Evolutionary conservation across 2,113 vertebrate species (phyloP), one percentile per base, ranked within the genome.

Genomic region (Kryptolebias marmoratus): DNA sequence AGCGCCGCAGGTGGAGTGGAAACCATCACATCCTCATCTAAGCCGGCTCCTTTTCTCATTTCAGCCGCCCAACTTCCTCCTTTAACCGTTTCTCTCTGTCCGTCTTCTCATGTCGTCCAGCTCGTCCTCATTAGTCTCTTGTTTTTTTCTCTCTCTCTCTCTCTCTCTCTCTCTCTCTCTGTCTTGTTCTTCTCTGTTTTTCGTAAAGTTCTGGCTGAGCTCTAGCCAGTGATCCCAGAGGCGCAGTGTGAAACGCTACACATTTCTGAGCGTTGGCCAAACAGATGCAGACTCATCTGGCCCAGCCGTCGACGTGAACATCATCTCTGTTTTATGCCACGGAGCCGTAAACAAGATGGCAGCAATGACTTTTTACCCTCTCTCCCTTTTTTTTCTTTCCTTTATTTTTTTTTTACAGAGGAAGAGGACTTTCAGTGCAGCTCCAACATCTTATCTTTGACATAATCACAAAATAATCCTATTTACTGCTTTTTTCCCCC

Each of bases 251-350:
- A 90, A 93, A 92, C 70, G 82, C 87, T 80, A 92, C 91, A 90
- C 79, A 72, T 90, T 91, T 89, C 90, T 90, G 89, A 92, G 88
- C 63, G n/a, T 18, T 75, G 82, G 91, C 93, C 93, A 92, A 90
- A 91, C 93, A 93, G 92, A 94, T 93, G 93, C 92, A 84, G 88
- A 80, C 89, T 88, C 79, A 88, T 90, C 89, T 82, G 86, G 73
- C 80, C 81, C 63, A 73, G 70, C 80, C 82, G 74, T 73, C 39
- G 15, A 85, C 57, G 69, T 83, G 42, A 84, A 89, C 79, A 82
- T 90, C 83, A 72, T 83, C 83, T 84, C 64, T 36, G 14, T 86
- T 80, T 85, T 75, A 84, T 56, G 81, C 64, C 58, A 14, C 53
- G 3, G 70, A 67, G 77, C 68, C 73, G 2, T 31, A 1, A 15